Evolutionary conservation across 2,113 vertebrate species (phyloP).

Genomic region (Saccopteryx leptura): DNA sequence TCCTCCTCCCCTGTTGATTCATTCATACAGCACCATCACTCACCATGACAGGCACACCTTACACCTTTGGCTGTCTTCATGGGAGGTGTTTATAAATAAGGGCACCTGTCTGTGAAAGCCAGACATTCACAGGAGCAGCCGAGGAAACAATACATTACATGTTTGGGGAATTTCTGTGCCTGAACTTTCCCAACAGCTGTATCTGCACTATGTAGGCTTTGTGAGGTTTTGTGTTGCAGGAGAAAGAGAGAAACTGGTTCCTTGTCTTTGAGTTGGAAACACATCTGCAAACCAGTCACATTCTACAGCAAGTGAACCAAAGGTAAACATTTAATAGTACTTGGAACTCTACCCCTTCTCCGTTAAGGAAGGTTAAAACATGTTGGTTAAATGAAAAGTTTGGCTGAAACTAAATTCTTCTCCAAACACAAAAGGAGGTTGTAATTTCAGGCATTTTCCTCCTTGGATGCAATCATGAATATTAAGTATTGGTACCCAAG

Average conservation of each 20-base stretch:
- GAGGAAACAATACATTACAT: slow-evolving; percentile 5
- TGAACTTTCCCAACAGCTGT: slow-evolving; percentile 61
- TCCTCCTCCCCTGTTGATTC: neutral
- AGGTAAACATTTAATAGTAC: slow-evolving; percentile 79
- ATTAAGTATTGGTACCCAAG: slow-evolving; percentile 92
- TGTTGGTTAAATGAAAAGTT: slow-evolving; percentile 75
- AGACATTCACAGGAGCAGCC: neutral
- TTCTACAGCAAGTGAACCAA: slow-evolving; percentile 79
- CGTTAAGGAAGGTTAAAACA: slow-evolving; percentile 81
- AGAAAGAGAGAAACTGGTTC: slow-evolving; percentile 49
- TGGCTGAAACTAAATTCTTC: slow-evolving; percentile 86
- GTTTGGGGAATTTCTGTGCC: slow-evolving; percentile 24
- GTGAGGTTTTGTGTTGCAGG: slow-evolving; percentile 60
- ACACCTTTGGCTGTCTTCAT: slow-evolving; percentile 45
- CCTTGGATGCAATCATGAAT: slow-evolving; percentile 95
- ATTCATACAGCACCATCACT: neutral
- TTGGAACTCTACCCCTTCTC: slow-evolving; percentile 80
- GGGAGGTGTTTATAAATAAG: slow-evolving; percentile 61
- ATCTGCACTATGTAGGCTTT: neutral
- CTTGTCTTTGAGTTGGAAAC: slow-evolving; percentile 73
- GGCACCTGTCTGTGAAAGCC: slow-evolving; percentile 64
- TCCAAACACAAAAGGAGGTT: slow-evolving; percentile 88
- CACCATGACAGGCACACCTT: slow-evolving; percentile 1
- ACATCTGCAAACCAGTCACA: slow-evolving; percentile 75
- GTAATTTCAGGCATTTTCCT: slow-evolving; percentile 83